Percentiles rank a stretch among this genome's conserved stretches.
Evolutionary conservation across 1,140 invertebrate species (phyloP).

Genomic region (Xylocopa sonorina): DNA sequence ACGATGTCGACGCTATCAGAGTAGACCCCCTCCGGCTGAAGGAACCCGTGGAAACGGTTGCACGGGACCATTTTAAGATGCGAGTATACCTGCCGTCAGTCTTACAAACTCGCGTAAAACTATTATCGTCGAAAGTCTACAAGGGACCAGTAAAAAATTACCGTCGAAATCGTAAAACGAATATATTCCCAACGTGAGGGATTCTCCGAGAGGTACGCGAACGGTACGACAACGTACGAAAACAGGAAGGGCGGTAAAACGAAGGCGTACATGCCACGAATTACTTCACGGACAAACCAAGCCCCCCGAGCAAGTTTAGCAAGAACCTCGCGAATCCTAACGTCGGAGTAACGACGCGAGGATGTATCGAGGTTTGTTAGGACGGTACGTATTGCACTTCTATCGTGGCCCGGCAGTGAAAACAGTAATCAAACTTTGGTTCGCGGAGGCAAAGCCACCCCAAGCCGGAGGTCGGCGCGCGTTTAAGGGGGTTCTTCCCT

Average conservation of each 20-base stretch:
- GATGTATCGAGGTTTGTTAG: slow-evolving; percentile 41
- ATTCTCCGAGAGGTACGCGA: no score
- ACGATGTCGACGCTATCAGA: not conserved
- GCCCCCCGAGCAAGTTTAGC: not conserved
- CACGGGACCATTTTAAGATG: not conserved
- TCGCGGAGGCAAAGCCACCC: slow-evolving; percentile 47
- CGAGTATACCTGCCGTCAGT: no score
- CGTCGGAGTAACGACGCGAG: slow-evolving; percentile 25
- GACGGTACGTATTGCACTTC: slow-evolving; percentile 33
- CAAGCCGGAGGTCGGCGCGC: slow-evolving; percentile 19
- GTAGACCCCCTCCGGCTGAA: no score
- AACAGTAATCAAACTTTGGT: slow-evolving; percentile 65
- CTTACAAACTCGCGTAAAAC: not conserved
- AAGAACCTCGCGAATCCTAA: slow-evolving; percentile 22
- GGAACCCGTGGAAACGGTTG: not conserved
- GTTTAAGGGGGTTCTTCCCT: slow-evolving; percentile 52
- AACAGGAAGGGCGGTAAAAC: not conserved
- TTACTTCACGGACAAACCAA: slow-evolving; percentile 5
- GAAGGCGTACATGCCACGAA: not conserved
- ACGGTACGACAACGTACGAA: not conserved
- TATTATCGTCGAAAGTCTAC: not conserved
- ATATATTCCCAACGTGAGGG: no score
- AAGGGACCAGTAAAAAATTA: not conserved
- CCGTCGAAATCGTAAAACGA: not conserved
- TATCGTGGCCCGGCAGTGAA: slow-evolving; percentile 45